phyloP scores from a whole-genome alignment of 2,113 vertebrate species.

The Phaethornis superciliosus region DNA sequence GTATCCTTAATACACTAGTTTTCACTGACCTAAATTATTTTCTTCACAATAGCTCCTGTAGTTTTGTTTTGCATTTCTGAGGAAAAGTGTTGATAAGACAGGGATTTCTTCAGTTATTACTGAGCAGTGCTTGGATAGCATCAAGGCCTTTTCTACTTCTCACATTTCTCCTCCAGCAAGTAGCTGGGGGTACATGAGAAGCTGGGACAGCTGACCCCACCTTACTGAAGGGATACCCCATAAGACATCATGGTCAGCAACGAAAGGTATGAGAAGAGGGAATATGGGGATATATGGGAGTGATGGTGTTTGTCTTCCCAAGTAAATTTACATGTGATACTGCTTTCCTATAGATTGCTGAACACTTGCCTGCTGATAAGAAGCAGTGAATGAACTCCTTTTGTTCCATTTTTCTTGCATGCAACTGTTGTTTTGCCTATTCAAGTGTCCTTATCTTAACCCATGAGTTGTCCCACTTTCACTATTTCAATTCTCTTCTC shows the following conservation, averaged over 20 bases:
- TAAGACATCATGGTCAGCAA: neutral
- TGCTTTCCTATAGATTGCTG: neutral
- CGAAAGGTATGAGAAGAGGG: neutral
- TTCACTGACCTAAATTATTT: neutral
- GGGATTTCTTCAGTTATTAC: neutral
- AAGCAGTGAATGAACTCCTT: neutral
- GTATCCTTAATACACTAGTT: neutral
- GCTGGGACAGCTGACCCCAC: neutral
- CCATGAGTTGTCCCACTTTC: neutral
- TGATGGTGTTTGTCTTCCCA: neutral
- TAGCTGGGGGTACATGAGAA: neutral
- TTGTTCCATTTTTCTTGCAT: neutral
- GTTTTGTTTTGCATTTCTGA: neutral
- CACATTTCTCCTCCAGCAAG: fast-evolving
- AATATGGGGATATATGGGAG: fast-evolving
- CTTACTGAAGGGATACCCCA: neutral
- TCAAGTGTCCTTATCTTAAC: neutral
- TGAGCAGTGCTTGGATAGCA: neutral
- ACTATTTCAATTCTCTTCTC: neutral
- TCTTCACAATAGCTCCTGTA: neutral
- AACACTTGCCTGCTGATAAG: neutral
- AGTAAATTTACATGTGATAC: fast-evolving
- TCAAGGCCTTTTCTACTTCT: neutral
- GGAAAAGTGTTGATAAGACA: neutral
- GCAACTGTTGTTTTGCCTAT: neutral